Evolutionary conservation across 2,797 vertebrate genomes (phyloP).

Genomic region (Danio albolineatus): DNA sequence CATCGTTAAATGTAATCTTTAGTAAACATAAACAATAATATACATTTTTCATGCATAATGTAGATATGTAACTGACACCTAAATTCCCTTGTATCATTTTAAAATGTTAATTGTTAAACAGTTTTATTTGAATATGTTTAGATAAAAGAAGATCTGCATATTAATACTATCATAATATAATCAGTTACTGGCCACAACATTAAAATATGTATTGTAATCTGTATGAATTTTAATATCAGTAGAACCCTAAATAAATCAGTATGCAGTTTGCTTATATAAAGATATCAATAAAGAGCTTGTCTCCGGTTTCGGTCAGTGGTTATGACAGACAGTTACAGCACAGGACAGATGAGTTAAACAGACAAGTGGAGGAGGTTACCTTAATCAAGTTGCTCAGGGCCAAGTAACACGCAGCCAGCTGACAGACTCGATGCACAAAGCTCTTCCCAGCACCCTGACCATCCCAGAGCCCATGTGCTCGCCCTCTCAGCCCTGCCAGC

Average conservation of each 20-base stretch:
- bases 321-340: slow-evolving; percentile 1
- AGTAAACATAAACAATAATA: not conserved
- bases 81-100: not conserved
- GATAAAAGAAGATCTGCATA: not conserved
- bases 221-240: not conserved
- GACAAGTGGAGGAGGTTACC: slow-evolving; percentile 73
- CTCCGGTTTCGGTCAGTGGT: not conserved
- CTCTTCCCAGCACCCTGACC: slow-evolving; percentile 94
- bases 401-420: slow-evolving; percentile 95
- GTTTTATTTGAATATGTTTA: not conserved
- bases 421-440: slow-evolving; percentile 96
- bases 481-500: slow-evolving; percentile 91
- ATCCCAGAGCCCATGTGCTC: slow-evolving; percentile 95
- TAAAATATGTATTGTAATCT: not conserved
- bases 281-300: not conserved
- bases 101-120: not conserved
- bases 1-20: not conserved
- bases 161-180: too few relatives aligned
- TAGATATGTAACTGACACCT: not conserved
- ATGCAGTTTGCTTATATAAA: not conserved
- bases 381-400: slow-evolving; percentile 97
- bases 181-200: not conserved
- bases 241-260: not conserved
- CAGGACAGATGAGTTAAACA: slow-evolving; percentile 16
- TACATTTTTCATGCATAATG: not conserved